These are phyloP conservation scores for Chaitophorus viminalis DNA, from an alignment of 2,888 invertebrate genomes.

Conservation along the genomic window DNA sequence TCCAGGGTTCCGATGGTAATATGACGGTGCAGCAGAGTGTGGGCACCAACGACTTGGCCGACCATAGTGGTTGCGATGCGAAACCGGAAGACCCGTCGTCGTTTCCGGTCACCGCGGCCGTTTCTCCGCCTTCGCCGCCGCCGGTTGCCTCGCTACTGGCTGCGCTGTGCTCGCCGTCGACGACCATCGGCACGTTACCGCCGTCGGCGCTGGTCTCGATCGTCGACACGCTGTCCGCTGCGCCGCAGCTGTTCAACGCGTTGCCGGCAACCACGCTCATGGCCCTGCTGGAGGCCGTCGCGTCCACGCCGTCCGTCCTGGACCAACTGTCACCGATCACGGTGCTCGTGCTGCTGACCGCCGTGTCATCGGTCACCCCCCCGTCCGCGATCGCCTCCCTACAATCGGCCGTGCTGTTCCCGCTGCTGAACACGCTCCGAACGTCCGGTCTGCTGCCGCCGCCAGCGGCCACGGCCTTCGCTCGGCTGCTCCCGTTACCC, in stretches of 20 bases:
- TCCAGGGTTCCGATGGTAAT: slow-evolving; percentile 20
- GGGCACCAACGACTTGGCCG: neutral
- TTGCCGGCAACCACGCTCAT: neutral
- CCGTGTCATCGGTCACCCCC: neutral
- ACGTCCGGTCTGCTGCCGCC: slow-evolving; percentile 1
- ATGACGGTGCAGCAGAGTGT: no score
- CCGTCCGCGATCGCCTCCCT: neutral
- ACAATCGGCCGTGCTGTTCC: neutral
- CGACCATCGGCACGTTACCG: neutral
- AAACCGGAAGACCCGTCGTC: no score
- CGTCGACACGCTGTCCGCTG: slow-evolving; percentile 13
- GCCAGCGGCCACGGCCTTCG: neutral
- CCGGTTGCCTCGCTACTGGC: slow-evolving; percentile 2
- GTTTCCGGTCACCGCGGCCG: no score
- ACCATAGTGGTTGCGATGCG: no score
- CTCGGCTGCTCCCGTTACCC: slow-evolving; percentile 10
- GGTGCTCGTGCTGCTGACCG: slow-evolving; percentile 31
- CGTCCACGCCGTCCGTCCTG: neutral
- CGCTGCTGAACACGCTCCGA: slow-evolving; percentile 8
- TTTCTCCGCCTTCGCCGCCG: no score
- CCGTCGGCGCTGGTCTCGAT: slow-evolving; percentile 12
- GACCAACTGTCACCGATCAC: neutral
- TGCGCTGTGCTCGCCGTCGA: slow-evolving; percentile 3
- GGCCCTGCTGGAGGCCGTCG: neutral
- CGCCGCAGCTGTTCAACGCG: slow-evolving; percentile 7